A percentile compares a stretch with the other conserved stretches of the same genome.
These are phyloP conservation scores for Tyto alba DNA, from an alignment of 2,113 vertebrate species.

Conservation along the genomic window DNA sequence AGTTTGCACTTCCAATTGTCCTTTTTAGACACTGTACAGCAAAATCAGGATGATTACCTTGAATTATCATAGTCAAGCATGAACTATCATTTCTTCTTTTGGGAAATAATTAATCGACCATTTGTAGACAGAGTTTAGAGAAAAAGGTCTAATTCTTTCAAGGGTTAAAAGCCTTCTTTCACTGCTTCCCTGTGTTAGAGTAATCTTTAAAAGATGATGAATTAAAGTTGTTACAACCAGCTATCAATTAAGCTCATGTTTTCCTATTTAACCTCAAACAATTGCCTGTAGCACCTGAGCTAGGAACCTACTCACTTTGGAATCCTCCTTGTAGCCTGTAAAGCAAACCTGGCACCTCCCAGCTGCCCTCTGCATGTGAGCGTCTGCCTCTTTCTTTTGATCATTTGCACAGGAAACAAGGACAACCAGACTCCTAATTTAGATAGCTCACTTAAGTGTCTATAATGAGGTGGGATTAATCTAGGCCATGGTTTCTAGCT, in stretches of 20 bases:
- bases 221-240: neutral
- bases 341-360: neutral
- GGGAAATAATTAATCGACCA: neutral
- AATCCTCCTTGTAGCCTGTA: neutral
- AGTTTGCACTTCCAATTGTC: neutral
- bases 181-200: neutral
- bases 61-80: neutral
- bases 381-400: neutral
- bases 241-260: neutral
- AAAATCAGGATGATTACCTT: neutral
- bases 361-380: neutral
- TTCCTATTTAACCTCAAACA: neutral
- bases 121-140: neutral
- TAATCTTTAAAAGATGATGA: neutral
- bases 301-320: neutral
- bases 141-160: neutral
- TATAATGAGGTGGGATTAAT: neutral
- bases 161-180: neutral
- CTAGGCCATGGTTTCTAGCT: neutral
- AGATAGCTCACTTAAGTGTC: neutral
- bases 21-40: neutral
- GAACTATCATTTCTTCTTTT: neutral
- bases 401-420: neutral
- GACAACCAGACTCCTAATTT: neutral
- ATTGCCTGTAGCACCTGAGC: neutral